Conservation (phyloP, 1,140 invertebrate species). For the Ceratoteleas bidentatus region DNA sequence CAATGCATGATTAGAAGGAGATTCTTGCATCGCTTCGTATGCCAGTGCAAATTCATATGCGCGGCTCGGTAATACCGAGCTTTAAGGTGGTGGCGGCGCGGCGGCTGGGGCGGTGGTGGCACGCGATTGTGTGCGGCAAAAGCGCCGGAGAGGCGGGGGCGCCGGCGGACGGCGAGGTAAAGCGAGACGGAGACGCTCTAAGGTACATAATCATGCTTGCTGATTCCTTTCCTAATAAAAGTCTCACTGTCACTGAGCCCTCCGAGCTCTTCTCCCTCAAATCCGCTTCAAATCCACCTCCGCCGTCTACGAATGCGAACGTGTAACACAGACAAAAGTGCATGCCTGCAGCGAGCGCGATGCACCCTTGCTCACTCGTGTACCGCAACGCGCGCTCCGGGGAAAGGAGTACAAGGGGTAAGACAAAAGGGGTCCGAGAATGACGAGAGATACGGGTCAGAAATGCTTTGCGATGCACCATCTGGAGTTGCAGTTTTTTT, state of each 20-base stretch:
- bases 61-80: constrained; percentile 53
- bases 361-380: constrained; percentile 68
- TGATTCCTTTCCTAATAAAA: constrained; percentile 82
- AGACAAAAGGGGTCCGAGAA: constrained; percentile 73
- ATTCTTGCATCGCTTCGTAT: constrained; percentile 63
- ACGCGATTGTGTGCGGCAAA: constrained; percentile 68
- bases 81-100: constrained; percentile 45
- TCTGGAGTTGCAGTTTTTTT: constrained; percentile 79
- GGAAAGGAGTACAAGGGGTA: constrained; percentile 65
- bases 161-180: constrained; percentile 47
- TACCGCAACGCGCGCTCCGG: constrained; percentile 50
- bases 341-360: constrained; percentile 68
- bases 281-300: constrained; percentile 64
- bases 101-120: constrained; percentile 32
- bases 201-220: constrained; percentile 82
- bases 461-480: constrained; percentile 77
- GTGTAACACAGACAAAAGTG: constrained; percentile 73
- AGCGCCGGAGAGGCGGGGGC: constrained; percentile 32
- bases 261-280: constrained; percentile 60
- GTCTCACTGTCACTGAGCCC: constrained; percentile 78
- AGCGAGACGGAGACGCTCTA: constrained; percentile 73
- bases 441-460: constrained; percentile 76
- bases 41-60: constrained; percentile 70
- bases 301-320: constrained; percentile 64
- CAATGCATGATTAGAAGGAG: constrained; percentile 67